Evolutionary conservation across 2,797 vertebrate species (phyloP).

Genomic region (Oreochromis grahami): DNA sequence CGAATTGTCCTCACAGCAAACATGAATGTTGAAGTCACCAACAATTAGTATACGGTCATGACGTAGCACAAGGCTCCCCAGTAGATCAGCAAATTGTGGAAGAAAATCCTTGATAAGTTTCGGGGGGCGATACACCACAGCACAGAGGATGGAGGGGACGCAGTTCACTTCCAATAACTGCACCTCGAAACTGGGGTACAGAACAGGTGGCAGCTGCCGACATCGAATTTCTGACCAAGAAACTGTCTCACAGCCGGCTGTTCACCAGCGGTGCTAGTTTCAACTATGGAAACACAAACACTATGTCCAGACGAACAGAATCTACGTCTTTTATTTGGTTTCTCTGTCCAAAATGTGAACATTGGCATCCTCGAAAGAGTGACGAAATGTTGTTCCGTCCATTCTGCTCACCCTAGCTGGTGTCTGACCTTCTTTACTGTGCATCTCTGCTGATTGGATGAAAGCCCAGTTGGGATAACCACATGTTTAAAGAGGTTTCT

Average conservation of each 20-base stretch:
- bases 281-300: not conserved
- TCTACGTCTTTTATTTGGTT: not conserved
- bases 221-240: not conserved
- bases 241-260: not conserved
- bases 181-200: no score
- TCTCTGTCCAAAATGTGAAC: not conserved
- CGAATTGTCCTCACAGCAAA: no score
- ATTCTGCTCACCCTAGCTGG: not conserved
- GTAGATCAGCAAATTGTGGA: no score
- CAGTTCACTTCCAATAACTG: no score
- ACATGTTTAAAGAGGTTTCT: not conserved
- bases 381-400: accelerated
- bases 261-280: not conserved
- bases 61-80: no score
- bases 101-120: no score
- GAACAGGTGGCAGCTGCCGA: no score
- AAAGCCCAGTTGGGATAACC: not conserved
- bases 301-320: not conserved
- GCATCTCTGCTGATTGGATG: not conserved
- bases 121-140: no score
- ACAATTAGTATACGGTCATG: no score
- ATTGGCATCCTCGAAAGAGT: not conserved
- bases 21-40: no score
- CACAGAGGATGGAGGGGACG: no score
- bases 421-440: not conserved